phyloP scores from a whole-genome alignment of 2,113 vertebrate genomes.

The Corvus hawaiiensis region DNA sequence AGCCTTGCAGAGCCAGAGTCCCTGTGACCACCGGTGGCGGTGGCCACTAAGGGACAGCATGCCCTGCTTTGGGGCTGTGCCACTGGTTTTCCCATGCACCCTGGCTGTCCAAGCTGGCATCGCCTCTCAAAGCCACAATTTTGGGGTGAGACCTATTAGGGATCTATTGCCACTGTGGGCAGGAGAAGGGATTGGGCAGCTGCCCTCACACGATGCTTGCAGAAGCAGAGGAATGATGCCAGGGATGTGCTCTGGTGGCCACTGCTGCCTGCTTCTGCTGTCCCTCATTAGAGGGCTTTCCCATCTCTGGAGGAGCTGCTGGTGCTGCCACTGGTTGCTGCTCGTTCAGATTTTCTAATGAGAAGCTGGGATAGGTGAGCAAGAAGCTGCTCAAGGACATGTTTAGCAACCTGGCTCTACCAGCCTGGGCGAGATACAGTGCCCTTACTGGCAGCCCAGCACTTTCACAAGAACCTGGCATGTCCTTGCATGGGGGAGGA shows the following conservation, averaged over 20 bases:
- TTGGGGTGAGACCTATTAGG: not conserved
- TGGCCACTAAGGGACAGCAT: not conserved
- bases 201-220: not conserved
- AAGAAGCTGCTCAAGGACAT: not conserved
- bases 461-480: not conserved
- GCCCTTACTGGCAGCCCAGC: not conserved
- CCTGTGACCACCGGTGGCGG: rapidly evolving
- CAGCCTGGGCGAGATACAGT: not conserved
- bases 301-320: not conserved
- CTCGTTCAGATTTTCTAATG: not conserved
- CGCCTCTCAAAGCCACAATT: not conserved
- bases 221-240: not conserved
- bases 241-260: not conserved
- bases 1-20: not conserved
- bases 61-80: not conserved
- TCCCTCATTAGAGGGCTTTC: not conserved
- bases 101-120: not conserved
- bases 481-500: not conserved
- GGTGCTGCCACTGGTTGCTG: not conserved
- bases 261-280: rapidly evolving
- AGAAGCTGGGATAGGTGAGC: not conserved
- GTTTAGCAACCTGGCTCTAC: not conserved
- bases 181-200: not conserved
- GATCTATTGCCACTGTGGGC: rapidly evolving
- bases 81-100: rapidly evolving